Conservation (phyloP, 2,888 invertebrate genomes). For the Polydrusus pterygomalis region DNA sequence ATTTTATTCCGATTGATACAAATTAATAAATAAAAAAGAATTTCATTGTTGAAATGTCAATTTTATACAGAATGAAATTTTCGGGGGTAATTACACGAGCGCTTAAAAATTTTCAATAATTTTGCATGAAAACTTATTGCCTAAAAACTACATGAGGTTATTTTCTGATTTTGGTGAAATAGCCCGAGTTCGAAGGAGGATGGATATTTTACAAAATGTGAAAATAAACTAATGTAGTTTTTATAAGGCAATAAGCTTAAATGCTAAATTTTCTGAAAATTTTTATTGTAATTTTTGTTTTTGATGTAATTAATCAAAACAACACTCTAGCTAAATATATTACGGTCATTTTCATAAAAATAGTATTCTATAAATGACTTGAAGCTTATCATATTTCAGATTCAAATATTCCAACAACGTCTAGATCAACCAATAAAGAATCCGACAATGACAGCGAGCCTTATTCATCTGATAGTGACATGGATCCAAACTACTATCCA, state of each 20-base stretch:
- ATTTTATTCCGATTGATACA: too few species aligned
- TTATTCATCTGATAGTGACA: conserved; percentile 1
- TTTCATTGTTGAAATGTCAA: too few species aligned
- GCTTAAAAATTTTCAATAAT: too few species aligned
- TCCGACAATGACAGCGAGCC: neutral
- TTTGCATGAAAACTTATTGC: too few species aligned
- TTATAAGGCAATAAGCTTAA: neutral
- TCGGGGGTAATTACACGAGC: too few species aligned
- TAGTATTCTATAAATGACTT: conserved; percentile 1
- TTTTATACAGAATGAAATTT: too few species aligned
- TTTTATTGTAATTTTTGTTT: neutral
- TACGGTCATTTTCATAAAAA: neutral
- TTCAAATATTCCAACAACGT: conserved; percentile 1
- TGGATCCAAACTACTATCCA: conserved; percentile 1
- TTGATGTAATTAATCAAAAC: neutral
- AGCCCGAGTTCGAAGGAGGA: too few species aligned
- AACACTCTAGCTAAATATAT: neutral
- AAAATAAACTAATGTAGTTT: neutral
- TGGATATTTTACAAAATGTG: too few species aligned
- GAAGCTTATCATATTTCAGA: neutral
- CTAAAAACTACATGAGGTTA: too few species aligned
- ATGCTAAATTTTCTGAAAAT: neutral
- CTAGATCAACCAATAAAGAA: neutral
- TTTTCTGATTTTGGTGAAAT: too few species aligned
- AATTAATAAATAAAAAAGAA: too few species aligned